These are phyloP conservation scores for Erinaceus europaeus DNA, from an alignment of 2,113 vertebrate genomes.

Conservation along the genomic window DNA sequence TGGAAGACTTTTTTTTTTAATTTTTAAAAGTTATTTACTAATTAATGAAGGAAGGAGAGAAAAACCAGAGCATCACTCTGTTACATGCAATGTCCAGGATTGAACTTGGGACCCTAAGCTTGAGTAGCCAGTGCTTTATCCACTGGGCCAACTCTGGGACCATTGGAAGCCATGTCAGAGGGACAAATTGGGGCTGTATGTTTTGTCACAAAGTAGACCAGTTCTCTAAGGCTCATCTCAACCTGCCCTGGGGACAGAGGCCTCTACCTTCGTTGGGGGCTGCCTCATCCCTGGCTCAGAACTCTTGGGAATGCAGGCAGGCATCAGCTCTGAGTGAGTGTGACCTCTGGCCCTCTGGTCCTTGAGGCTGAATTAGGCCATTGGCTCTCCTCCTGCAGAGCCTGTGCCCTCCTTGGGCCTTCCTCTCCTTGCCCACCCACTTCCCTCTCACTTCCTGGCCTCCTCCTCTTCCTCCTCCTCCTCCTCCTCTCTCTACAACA, in stretches of 20 bases:
- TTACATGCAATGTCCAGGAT: too few relatives aligned
- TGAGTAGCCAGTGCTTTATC: too few relatives aligned
- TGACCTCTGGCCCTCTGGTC: neutral
- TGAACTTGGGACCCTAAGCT: too few relatives aligned
- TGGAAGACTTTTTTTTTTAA: too few relatives aligned
- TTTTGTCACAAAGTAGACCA: neutral
- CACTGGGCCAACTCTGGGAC: too few relatives aligned
- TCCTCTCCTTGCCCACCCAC: neutral
- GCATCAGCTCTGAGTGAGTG: neutral
- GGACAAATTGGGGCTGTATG: neutral
- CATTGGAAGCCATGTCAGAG: too few relatives aligned
- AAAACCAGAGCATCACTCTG: too few relatives aligned
- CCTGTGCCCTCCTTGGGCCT: neutral
- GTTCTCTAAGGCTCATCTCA: neutral
- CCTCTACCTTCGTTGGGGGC: neutral
- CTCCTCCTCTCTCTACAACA: neutral
- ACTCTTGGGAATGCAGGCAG: neutral
- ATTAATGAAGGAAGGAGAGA: too few relatives aligned
- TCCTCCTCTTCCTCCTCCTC: neutral
- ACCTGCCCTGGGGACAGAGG: neutral
- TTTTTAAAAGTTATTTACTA: too few relatives aligned
- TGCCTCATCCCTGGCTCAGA: neutral
- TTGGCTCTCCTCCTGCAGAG: neutral
- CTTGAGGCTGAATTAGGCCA: neutral
- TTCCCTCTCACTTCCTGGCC: neutral